These are phyloP conservation scores for Argya squamiceps DNA, from an alignment of 2,797 vertebrate species.

Conservation along the genomic window DNA sequence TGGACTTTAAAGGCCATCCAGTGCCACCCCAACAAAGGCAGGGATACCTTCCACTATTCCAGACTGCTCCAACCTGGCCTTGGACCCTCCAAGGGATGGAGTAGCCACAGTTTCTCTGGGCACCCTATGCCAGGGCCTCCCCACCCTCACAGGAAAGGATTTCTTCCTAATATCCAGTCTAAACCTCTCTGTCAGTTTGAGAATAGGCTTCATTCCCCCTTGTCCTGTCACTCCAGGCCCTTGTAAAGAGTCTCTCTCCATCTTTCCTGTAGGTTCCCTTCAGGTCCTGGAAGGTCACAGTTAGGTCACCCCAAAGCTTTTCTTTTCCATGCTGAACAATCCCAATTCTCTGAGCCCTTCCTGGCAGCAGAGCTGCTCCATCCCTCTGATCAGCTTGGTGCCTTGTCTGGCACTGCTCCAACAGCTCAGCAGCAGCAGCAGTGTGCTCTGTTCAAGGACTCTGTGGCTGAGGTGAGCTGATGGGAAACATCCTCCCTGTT, in stretches of 20 bases:
- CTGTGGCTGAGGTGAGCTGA: neutral
- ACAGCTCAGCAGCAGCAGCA: neutral
- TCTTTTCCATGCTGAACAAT: neutral
- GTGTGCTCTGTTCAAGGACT: rapidly evolving
- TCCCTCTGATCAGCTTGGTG: neutral
- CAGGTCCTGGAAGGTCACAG: neutral
- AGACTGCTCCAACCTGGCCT: rapidly evolving
- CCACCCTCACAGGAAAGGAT: neutral
- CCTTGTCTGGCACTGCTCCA: neutral
- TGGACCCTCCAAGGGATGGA: neutral
- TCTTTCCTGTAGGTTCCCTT: neutral
- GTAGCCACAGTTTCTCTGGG: neutral
- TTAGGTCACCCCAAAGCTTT: neutral
- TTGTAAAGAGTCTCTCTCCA: neutral
- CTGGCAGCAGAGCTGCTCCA: neutral
- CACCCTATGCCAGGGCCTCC: neutral
- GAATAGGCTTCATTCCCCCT: neutral
- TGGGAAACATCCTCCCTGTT: neutral
- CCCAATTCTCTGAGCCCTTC: neutral
- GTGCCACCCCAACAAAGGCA: neutral
- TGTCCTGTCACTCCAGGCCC: neutral
- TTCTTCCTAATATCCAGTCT: neutral
- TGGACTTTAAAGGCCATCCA: neutral
- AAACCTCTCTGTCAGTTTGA: neutral
- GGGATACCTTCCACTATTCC: neutral